Percentiles rank a stretch among this genome's conserved stretches.
Evolutionary conservation across 2,113 vertebrate species (phyloP).

Genomic region (Pitta sordida): DNA sequence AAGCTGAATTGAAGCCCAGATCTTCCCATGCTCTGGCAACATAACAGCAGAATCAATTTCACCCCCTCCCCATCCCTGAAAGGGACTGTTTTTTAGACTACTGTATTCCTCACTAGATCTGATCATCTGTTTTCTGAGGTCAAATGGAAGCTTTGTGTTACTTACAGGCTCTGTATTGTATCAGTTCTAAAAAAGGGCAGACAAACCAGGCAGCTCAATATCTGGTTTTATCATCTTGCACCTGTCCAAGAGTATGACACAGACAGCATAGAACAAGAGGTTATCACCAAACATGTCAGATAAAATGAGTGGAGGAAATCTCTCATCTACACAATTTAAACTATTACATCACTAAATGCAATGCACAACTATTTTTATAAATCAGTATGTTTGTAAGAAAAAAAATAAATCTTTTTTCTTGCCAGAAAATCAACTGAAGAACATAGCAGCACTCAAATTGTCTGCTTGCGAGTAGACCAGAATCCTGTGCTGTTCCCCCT

Average conservation of each 20-base stretch:
- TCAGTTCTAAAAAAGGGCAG: neutral
- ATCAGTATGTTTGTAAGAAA: neutral
- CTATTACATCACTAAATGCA: neutral
- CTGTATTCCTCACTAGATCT: neutral
- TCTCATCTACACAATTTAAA: neutral
- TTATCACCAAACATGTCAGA: neutral
- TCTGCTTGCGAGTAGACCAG: neutral
- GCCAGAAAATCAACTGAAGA: neutral
- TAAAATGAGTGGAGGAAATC: neutral
- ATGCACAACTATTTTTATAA: neutral
- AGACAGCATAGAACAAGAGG: neutral
- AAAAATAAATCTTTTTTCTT: neutral
- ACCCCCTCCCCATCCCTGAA: rapidly evolving
- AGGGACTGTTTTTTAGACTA: neutral
- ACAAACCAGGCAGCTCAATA: neutral
- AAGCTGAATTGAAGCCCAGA: neutral
- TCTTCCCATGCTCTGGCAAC: neutral
- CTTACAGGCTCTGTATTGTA: neutral
- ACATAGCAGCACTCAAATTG: neutral
- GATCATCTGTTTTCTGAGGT: neutral
- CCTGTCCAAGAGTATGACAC: neutral
- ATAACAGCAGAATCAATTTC: neutral
- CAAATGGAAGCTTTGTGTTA: neutral
- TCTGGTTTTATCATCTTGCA: neutral
- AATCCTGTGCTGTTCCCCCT: neutral